Evolutionary conservation across 2,113 vertebrate genomes (phyloP).

Genomic region (Tamias sibiricus): DNA sequence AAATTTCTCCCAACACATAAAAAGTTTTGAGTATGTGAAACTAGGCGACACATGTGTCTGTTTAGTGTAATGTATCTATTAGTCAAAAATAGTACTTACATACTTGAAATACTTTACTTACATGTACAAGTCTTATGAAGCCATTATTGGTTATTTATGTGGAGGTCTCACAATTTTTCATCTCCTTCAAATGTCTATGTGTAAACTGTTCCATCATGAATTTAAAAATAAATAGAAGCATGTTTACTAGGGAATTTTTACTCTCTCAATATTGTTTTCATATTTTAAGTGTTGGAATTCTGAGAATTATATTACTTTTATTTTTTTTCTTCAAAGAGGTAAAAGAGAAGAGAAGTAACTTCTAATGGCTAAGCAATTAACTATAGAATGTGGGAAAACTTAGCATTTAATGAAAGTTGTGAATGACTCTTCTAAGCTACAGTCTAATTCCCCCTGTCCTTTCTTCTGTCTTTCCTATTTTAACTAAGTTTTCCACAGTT

Average conservation of each 20-base stretch:
- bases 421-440: background rate
- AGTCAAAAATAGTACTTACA: background rate
- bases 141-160: background rate
- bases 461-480: background rate
- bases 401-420: background rate
- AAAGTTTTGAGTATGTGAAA: background rate
- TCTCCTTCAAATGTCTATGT: background rate
- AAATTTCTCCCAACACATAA: background rate
- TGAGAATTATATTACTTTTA: background rate
- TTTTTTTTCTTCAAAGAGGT: background rate
- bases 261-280: background rate
- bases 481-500: background rate
- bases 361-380: background rate
- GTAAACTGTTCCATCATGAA: background rate
- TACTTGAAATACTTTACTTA: constrained; percentile 16
- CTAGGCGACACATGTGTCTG: background rate
- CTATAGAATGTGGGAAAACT: background rate
- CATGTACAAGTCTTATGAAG: background rate
- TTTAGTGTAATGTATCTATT: background rate
- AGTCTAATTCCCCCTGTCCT: background rate
- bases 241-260: background rate
- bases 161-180: background rate
- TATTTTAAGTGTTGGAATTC: background rate
- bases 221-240: background rate
- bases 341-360: background rate